These are phyloP conservation scores for Eupithecia tripunctaria DNA, from an alignment of 2,888 invertebrate genomes.

Conservation along the genomic window DNA sequence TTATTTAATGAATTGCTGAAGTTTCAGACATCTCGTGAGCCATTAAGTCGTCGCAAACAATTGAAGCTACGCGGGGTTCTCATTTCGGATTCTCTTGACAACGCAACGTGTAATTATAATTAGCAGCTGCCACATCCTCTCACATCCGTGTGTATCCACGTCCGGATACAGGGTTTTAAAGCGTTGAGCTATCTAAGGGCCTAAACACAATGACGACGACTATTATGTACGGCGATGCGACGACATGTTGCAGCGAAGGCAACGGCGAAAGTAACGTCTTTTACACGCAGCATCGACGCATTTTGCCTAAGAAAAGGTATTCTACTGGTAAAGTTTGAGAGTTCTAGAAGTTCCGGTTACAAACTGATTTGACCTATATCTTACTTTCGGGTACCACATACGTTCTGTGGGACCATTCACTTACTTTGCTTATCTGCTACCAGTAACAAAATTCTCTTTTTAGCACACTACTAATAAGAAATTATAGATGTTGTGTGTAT, in stretches of 20 bases:
- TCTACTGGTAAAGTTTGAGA: not conserved
- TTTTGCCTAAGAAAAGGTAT: not conserved
- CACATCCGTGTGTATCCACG: not conserved
- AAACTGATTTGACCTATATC: not conserved
- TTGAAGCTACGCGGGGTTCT: conserved; percentile 40
- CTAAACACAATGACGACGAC: not conserved
- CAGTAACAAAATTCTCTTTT: not conserved
- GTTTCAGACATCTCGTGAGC: conserved; percentile 24
- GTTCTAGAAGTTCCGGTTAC: not conserved
- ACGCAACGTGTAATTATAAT: conserved; percentile 53
- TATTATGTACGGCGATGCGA: not conserved
- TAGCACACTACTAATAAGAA: not conserved
- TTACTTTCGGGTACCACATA: not conserved
- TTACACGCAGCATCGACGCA: not conserved
- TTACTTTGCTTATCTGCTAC: not conserved
- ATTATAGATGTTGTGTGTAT: conserved; percentile 12
- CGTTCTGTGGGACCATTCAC: not conserved
- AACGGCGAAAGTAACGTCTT: not conserved
- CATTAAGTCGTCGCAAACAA: conserved; percentile 41
- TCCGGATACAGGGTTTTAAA: conserved; percentile 10
- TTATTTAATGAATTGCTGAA: conserved; percentile 21
- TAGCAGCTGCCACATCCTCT: conserved; percentile 42
- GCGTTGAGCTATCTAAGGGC: conserved; percentile 7
- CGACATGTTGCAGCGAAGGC: no score
- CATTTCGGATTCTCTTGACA: conserved; percentile 49